Base-by-base conservation (phyloP, 2,113 vertebrate genomes). In the Echinops telfairi region DNA sequence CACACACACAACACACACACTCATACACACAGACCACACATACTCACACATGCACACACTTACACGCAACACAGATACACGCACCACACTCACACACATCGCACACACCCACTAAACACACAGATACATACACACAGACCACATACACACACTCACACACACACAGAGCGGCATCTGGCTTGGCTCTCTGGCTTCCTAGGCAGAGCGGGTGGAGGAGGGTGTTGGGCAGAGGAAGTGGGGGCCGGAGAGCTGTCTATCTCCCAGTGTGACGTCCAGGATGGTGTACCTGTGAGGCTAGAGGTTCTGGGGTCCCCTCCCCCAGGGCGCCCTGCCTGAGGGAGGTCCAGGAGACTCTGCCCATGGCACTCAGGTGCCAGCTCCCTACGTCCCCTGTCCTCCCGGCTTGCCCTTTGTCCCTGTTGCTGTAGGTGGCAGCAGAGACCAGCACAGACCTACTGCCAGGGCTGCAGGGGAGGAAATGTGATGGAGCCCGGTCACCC, bases 391-490 rank as follows among this genome's bases (percentile, higher is more conserved):
- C 23, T 27, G 20, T 10, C 64, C 22, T 29, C 64, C 96, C 91
- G 84, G 95, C 91, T 91, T 92, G 96, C 87, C 84, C 86, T 96
- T 85, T 93, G 81, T 86, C 14, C 25, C 66, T n/a, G 79, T 88
- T 97, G 78, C 98, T 98, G 97, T 98, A 98, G 98, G 96, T 98
- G 98, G 98, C 98, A 98, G 98, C 97, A 98, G 96, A 98, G 94
- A 96, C 97, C 95, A 58, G 94, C 92, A 96, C 97, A 98, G 78
- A 91, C 89, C 22, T 40, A 29, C 79, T 17, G 86, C 71, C 85
- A 0, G 86, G 43, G 43, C 0, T 27, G 64, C 25, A 31, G 25
- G 60, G 57, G 84, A 89, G 90, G 53, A 47, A 87, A 88, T 15
- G 81, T 75, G 84, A 80, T 94, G 40, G 89, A 93, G 62, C 62